Percentiles rank a stretch among this genome's conserved stretches.
Evolutionary conservation across 2,888 invertebrate genomes (phyloP).

Genomic region (Meteorus colon): DNA sequence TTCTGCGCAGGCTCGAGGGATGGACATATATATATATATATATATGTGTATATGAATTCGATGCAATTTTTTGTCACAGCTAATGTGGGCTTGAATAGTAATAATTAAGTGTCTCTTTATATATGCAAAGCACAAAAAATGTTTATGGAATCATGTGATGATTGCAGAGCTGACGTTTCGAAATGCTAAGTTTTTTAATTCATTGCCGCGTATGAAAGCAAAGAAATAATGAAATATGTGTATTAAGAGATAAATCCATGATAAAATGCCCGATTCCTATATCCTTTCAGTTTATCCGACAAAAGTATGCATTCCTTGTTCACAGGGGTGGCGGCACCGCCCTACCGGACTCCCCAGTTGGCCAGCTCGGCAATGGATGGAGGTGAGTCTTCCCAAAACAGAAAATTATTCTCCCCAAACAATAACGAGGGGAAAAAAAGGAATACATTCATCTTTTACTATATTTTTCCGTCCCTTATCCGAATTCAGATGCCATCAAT

Average conservation of each 20-base stretch:
- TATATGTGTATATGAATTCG: too few species aligned
- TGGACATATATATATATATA: neutral
- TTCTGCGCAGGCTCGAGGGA: neutral
- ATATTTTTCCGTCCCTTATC: conserved; percentile 30
- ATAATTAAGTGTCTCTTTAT: neutral
- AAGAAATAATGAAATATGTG: neutral
- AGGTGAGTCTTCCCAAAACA: conserved; percentile 73
- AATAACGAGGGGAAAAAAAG: conserved; percentile 46
- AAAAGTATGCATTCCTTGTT: conserved; percentile 66
- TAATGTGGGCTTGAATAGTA: neutral
- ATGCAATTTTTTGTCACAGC: conserved; percentile 18
- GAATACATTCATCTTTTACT: conserved; percentile 46
- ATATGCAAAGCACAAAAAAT: neutral
- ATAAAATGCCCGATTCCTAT: conserved; percentile 40
- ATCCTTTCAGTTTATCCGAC: conserved; percentile 58
- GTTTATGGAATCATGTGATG: neutral
- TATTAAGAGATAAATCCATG: neutral
- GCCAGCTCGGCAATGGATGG: conserved; percentile 76
- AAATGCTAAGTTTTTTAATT: neutral
- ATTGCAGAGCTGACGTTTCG: neutral
- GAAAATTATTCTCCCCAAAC: conserved; percentile 49
- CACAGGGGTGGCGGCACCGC: conserved; percentile 75
- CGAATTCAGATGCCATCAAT: conserved; percentile 41
- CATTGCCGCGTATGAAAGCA: neutral
- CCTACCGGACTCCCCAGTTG: conserved; percentile 74